Evolutionary conservation across 2,888 invertebrate species (phyloP), one percentile per base, ranked within the genome.

Genomic region (Limnephilus lunatus): DNA sequence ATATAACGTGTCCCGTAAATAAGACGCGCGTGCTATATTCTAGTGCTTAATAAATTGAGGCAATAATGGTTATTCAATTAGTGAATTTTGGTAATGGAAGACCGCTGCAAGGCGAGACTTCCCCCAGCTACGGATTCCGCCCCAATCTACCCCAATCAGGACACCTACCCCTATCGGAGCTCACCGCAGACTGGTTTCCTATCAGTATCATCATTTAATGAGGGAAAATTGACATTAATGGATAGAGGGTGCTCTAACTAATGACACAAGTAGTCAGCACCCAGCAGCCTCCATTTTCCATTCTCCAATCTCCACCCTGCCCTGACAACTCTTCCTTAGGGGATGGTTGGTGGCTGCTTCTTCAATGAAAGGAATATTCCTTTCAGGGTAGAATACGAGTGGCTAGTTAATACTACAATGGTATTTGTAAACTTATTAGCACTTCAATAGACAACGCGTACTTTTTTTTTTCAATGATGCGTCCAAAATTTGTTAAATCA

Each of bases 151-250:
- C 25, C 25, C n/a, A 68, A n/a, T 11, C 68, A 68, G 68, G 25
- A 25, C 68, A 68, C 68, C 86, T n/a, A 86, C 86, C 86, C 86
- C 86, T 44, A 86, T 86, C 44, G 86, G 30, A 86, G 44, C 44
- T 86, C 14, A 86, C 86, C 86, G n/a, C 86, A 86, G 86, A 39
- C 86, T 30, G 48, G n/a, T 44, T 86, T 44, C 39, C 30, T 25
- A 86, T 44, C 39, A 86, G 48, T 86, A 86, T 86, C 86, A n/a
- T 44, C 44, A 30, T 44, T 44, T 86, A 86, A 86, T 86, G 86
- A 86, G 44, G 86, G 86, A 86, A 86, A 86, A 86, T 86, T 86
- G 86, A 39, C 86, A 30, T 44, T 86, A 86, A n/a, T 86, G 30
- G 86, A 44, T 35, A 30, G 86, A 14, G 48, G 44, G n/a, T 44